Conservation (phyloP, 2,888 invertebrate genomes). For the Brenthis ino region DNA sequence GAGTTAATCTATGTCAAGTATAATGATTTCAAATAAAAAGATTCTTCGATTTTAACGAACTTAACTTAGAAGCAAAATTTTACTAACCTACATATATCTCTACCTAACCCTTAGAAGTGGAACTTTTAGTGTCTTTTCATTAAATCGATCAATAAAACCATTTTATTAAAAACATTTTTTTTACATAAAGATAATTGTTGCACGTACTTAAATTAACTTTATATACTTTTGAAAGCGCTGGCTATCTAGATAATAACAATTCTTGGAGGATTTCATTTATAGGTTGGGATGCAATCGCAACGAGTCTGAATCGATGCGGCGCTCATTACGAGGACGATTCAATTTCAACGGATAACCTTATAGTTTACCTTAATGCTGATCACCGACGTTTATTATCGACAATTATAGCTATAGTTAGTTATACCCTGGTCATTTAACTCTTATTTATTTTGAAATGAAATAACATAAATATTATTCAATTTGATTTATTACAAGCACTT, state of each 20-base stretch:
- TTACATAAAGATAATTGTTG: background rate
- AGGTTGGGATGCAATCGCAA: slow-evolving; percentile 29
- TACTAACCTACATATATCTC: no score
- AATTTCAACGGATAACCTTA: slow-evolving; percentile 51
- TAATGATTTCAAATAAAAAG: no score
- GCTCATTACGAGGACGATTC: slow-evolving; percentile 60
- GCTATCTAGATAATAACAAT: slow-evolving; percentile 23
- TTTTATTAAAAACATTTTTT: background rate
- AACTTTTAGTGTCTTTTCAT: no score
- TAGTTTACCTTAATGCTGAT: slow-evolving; percentile 40
- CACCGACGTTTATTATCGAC: slow-evolving; percentile 27
- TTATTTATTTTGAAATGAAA: slow-evolving; percentile 7
- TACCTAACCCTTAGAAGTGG: no score
- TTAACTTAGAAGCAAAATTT: no score
- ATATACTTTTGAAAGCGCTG: slow-evolving; percentile 1
- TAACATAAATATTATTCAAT: no score
- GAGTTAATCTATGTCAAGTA: no score
- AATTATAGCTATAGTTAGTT: slow-evolving; percentile 12
- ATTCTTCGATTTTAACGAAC: no score
- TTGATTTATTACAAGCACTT: no score
- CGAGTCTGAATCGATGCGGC: slow-evolving; percentile 37
- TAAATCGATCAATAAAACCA: no score
- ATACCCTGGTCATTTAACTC: slow-evolving; percentile 4
- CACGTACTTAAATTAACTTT: slow-evolving; percentile 6
- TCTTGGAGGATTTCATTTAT: slow-evolving; percentile 32